Conservation (phyloP, 2,113 vertebrate genomes). For the Alosa alosa region DNA sequence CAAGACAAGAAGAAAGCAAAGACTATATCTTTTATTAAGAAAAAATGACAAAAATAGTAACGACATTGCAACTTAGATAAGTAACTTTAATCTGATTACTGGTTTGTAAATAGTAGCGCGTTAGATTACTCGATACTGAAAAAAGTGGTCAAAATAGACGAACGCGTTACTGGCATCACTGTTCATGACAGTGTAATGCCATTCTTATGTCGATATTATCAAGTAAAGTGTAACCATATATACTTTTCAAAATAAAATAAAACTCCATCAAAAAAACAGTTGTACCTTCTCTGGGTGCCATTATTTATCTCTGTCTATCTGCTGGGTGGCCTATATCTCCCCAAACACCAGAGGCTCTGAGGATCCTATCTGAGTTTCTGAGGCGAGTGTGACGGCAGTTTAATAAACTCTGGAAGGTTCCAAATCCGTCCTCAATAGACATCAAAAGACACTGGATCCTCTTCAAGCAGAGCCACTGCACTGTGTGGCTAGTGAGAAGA, state of each 20-base stretch:
- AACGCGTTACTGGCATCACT: no score
- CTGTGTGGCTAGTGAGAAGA: background rate
- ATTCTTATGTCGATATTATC: no score
- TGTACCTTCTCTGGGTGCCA: background rate
- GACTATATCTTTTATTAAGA: no score
- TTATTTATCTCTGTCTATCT: background rate
- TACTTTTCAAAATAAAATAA: background rate
- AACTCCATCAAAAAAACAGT: background rate
- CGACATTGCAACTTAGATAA: no score
- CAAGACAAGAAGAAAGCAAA: no score
- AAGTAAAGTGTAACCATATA: no score
- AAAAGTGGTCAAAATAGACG: no score
- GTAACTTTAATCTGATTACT: no score
- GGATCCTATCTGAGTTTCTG: background rate
- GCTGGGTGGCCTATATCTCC: background rate
- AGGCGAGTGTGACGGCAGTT: background rate
- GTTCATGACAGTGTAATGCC: no score
- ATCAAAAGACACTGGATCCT: constrained; percentile 18
- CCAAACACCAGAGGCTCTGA: background rate
- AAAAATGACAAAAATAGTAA: no score
- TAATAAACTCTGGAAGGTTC: constrained; percentile 12
- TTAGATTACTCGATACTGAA: no score
- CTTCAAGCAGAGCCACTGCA: background rate
- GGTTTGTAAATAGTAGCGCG: no score
- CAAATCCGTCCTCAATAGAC: constrained; percentile 11